These are phyloP conservation scores for Ochotona princeps DNA, from an alignment of 2,113 vertebrate genomes.

Conservation along the genomic window DNA sequence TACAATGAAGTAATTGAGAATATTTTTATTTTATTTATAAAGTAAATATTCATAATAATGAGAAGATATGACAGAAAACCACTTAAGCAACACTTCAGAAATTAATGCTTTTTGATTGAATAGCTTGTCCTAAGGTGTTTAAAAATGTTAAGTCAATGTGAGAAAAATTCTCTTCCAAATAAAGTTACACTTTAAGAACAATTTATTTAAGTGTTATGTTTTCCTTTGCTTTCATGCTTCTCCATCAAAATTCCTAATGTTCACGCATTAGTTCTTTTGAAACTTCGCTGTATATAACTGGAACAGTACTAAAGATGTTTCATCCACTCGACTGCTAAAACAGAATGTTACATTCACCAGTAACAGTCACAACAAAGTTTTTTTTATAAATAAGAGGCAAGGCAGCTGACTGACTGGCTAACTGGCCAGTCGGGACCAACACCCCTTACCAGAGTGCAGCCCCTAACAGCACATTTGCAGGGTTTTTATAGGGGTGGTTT, in stretches of 20 bases:
- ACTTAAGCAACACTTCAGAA: slow-evolving; percentile 46
- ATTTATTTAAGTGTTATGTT: neutral
- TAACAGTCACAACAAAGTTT: no score
- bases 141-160: slow-evolving; percentile 62
- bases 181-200: slow-evolving; percentile 81
- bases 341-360: no score
- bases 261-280: neutral
- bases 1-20: slow-evolving; percentile 32
- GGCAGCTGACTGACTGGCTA: no score
- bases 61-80: slow-evolving; percentile 44
- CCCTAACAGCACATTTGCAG: no score
- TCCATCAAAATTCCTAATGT: slow-evolving; percentile 48
- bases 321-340: no score
- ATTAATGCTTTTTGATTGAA: slow-evolving; percentile 62
- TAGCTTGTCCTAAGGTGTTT: slow-evolving; percentile 64
- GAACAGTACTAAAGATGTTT: no score
- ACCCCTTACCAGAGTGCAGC: no score
- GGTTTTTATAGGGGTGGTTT: no score
- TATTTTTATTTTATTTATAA: slow-evolving; percentile 74
- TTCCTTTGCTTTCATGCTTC: slow-evolving; percentile 5
- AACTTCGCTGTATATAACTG: neutral
- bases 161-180: slow-evolving; percentile 80
- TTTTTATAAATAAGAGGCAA: no score
- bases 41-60: slow-evolving; percentile 48
- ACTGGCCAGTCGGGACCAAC: no score